Conservation (phyloP, 2,888 invertebrate species). For the Hirtodrosophila duncani region DNA sequence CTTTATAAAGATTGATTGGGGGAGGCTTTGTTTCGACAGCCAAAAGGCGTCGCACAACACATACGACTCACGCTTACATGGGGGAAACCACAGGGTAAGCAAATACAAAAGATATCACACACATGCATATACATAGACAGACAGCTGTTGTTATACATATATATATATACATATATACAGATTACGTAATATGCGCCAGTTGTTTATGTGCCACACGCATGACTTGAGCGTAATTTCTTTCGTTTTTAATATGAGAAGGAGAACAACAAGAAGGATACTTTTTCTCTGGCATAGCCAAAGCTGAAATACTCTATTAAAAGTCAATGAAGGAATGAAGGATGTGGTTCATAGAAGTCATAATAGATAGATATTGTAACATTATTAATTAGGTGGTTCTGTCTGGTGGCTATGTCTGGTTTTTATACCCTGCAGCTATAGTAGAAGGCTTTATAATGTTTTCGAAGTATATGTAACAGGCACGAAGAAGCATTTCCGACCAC, state of each 20-base stretch:
- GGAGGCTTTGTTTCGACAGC: slow-evolving; percentile 25
- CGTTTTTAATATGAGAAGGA: slow-evolving; percentile 17
- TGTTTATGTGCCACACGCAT: slow-evolving; percentile 65
- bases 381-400: no score
- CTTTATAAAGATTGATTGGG: slow-evolving; percentile 68
- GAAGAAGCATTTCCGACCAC: no score
- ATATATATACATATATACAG: not conserved
- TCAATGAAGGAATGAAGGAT: no score
- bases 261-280: not conserved
- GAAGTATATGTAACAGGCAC: no score
- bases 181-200: slow-evolving; percentile 33
- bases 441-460: no score
- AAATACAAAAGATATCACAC: slow-evolving; percentile 36
- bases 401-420: no score
- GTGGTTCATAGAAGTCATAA: no score
- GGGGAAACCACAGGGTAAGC: slow-evolving; percentile 52
- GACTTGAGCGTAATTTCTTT: slow-evolving; percentile 56
- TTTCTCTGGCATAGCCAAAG: no score
- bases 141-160: not conserved
- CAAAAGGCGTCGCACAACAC: slow-evolving; percentile 32
- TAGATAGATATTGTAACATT: no score
- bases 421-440: no score
- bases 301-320: no score
- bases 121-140: slow-evolving; percentile 5
- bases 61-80: slow-evolving; percentile 11